phyloP scores from a whole-genome alignment of 35 echinoderm and acorn worm species.

The Ophiothrix spiculata region DNA sequence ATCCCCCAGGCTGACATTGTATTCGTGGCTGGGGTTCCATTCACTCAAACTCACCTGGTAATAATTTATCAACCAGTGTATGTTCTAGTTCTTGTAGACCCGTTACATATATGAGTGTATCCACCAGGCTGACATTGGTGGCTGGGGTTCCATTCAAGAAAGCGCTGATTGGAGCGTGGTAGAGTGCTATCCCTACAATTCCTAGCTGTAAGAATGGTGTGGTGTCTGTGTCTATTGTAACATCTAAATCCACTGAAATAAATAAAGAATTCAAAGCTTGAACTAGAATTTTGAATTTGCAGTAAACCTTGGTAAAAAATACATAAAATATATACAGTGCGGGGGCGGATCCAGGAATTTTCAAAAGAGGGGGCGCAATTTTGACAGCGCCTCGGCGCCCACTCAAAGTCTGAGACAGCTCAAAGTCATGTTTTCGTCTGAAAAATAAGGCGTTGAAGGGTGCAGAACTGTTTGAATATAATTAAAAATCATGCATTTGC shows the following conservation, averaged over 20 bases:
- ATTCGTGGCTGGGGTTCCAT: not conserved
- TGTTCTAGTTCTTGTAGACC: slow-evolving; percentile 10
- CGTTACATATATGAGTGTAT: slow-evolving; percentile 63
- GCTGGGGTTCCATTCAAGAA: slow-evolving; percentile 52
- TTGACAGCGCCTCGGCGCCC: no score
- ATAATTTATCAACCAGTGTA: slow-evolving; percentile 27
- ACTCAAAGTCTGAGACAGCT: no score
- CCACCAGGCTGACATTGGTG: slow-evolving; percentile 46
- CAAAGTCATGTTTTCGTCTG: no score
- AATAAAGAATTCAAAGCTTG: not conserved
- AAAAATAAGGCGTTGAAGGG: no score
- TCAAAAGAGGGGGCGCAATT: no score
- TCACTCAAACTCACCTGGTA: slow-evolving; percentile 66
- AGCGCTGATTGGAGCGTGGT: slow-evolving; percentile 46
- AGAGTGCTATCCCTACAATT: slow-evolving; percentile 58
- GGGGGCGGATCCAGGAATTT: no score
- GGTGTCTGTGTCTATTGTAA: slow-evolving; percentile 1
- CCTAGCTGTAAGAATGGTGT: slow-evolving; percentile 63
- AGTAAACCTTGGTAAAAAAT: no score
- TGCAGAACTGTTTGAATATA: no score
- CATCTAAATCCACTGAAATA: slow-evolving; percentile 51
- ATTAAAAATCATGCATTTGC: no score
- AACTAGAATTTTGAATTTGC: no score
- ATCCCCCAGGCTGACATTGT: slow-evolving; percentile 47
- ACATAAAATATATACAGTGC: no score